Evolutionary conservation across 1,140 invertebrate genomes (phyloP).

Genomic region (Bombus sibiricus): DNA sequence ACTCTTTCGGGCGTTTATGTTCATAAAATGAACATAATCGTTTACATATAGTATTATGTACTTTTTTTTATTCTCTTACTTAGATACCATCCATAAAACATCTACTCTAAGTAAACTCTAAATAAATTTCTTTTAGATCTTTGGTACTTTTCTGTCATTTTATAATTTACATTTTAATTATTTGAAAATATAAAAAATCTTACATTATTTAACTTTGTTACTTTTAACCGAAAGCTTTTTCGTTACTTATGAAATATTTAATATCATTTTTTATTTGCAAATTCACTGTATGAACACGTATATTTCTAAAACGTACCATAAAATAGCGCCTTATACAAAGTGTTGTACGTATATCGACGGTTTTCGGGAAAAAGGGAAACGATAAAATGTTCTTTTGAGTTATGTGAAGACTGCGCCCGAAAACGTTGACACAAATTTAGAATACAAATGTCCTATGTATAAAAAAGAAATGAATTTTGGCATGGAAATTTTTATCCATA

Average conservation of each 20-base stretch:
- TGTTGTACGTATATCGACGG: neutral
- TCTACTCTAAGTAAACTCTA: neutral
- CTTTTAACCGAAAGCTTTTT: neutral
- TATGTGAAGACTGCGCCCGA: neutral
- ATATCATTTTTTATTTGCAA: no score
- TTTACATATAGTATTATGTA: no score
- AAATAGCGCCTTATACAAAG: neutral
- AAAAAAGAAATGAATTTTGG: constrained; percentile 74
- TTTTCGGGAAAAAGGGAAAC: neutral
- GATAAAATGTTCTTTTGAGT: neutral
- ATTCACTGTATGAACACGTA: neutral
- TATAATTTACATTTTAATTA: neutral
- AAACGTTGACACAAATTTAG: neutral
- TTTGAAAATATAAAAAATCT: neutral
- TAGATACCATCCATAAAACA: neutral
- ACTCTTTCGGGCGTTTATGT: neutral
- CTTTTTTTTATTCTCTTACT: neutral
- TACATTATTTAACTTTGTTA: neutral
- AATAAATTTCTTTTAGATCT: neutral
- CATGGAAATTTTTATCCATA: constrained; percentile 77
- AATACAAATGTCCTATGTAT: constrained; percentile 7
- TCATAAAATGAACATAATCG: neutral
- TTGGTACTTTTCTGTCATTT: neutral
- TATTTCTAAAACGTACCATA: neutral
- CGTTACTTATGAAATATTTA: no score